Evolutionary conservation across 2,113 vertebrate genomes (phyloP).

Genomic region (Isichthys henryi): DNA sequence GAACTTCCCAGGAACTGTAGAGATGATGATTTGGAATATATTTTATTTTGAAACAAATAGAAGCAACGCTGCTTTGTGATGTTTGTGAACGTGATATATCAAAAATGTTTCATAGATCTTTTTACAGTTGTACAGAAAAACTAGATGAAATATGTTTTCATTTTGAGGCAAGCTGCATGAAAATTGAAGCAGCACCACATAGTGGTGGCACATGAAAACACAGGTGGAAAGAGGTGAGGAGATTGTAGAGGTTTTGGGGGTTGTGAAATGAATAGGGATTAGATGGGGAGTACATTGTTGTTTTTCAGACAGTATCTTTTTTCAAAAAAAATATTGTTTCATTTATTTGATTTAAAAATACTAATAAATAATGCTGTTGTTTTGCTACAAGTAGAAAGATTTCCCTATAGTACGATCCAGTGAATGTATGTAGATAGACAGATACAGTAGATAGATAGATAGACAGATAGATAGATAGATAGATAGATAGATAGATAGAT

Average conservation of each 20-base stretch:
- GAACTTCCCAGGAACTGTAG: background rate
- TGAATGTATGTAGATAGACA: background rate
- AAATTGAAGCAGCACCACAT: background rate
- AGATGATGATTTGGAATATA: background rate
- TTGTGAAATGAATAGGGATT: background rate
- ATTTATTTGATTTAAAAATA: background rate
- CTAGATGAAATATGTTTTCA: background rate
- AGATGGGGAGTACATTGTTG: background rate
- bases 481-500: background rate
- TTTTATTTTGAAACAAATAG: background rate
- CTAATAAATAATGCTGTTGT: background rate
- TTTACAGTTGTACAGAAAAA: background rate
- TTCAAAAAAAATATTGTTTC: too few relatives aligned
- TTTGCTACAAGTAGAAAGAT: background rate
- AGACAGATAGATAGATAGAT: background rate
- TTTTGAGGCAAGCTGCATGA: background rate
- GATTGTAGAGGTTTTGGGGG: background rate
- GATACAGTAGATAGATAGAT: background rate
- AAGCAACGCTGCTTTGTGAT: background rate
- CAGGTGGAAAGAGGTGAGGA: background rate
- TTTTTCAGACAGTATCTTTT: background rate
- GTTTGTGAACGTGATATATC: background rate
- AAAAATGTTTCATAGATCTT: background rate
- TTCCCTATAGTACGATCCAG: background rate
- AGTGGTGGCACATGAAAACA: background rate